phyloP scores from a whole-genome alignment of 2,888 invertebrate genomes.

The Epinotia nisella region DNA sequence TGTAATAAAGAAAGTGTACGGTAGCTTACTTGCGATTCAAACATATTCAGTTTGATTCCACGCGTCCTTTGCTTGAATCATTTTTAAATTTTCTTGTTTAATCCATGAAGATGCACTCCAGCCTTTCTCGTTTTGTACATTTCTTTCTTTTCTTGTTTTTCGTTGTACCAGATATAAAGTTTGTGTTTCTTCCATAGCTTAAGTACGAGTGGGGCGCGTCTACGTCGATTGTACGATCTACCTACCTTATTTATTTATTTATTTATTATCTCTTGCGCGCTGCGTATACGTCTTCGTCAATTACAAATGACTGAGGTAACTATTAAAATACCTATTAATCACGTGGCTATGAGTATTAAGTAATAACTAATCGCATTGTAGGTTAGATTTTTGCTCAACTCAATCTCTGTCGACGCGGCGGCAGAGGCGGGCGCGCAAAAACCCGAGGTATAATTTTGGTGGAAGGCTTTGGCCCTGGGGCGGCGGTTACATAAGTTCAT shows the following conservation, averaged over 20 bases:
- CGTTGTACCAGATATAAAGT: too few species aligned
- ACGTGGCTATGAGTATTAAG: neutral
- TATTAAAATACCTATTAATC: conserved; percentile 4
- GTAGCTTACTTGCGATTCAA: conserved; percentile 28
- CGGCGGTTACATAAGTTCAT: conserved; percentile 83
- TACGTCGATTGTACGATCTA: neutral
- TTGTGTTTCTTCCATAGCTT: too few species aligned
- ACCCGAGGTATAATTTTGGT: conserved; percentile 76
- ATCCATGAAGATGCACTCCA: too few species aligned
- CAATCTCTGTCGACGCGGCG: conserved; percentile 29
- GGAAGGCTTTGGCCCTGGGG: conserved; percentile 73
- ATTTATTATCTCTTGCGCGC: neutral
- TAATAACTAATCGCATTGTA: neutral
- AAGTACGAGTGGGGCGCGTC: neutral
- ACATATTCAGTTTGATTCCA: conserved; percentile 16
- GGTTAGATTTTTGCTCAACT: conserved; percentile 37
- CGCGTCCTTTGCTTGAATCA: neutral
- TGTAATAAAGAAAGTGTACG: conserved; percentile 29
- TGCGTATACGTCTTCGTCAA: neutral
- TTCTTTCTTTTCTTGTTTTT: too few species aligned
- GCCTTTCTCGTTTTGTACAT: too few species aligned
- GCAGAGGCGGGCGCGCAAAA: conserved; percentile 73
- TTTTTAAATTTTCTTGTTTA: neutral
- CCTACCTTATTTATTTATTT: too few species aligned
- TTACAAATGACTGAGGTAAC: neutral